These are phyloP conservation scores for Anodontia alba DNA, from an alignment of 2,888 invertebrate species.

Conservation along the genomic window DNA sequence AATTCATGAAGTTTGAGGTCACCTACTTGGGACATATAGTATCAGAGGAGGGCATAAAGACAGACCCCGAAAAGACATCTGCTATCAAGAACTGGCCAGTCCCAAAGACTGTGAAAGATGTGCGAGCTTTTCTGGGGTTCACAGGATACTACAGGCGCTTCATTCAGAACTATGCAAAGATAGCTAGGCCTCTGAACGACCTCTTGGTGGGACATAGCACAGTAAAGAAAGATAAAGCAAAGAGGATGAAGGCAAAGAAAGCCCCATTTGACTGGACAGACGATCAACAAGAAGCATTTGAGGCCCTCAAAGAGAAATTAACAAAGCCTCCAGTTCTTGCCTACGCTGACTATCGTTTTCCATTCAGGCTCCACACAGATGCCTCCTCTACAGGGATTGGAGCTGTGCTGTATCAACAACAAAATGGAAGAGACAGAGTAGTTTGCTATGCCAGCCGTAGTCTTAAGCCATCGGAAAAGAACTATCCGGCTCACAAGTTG, in stretches of 20 bases:
- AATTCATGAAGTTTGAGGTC: conserved; percentile 18
- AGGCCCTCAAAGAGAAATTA: conserved; percentile 21
- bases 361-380: conserved; percentile 44
- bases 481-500: conserved; percentile 23
- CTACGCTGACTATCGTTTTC: conserved; percentile 32
- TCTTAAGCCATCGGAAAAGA: conserved; percentile 33
- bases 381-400: conserved; percentile 35
- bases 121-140: conserved; percentile 42
- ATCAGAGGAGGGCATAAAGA: conserved; percentile 1
- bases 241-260: not conserved
- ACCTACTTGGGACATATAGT: conserved; percentile 22
- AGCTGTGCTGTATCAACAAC: conserved; percentile 46
- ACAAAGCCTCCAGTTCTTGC: conserved; percentile 25
- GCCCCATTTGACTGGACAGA: not conserved
- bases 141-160: conserved; percentile 14
- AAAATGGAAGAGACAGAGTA: conserved; percentile 26
- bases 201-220: conserved; percentile 11
- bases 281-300: not conserved
- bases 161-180: conserved; percentile 19
- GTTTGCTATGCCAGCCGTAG: conserved; percentile 41
- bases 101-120: conserved; percentile 1
- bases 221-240: not conserved
- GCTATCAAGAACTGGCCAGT: conserved; percentile 11
- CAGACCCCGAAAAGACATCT: conserved; percentile 9
- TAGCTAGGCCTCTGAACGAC: conserved; percentile 23